A percentile compares a stretch with the other conserved stretches of the same genome.
phyloP scores from a whole-genome alignment of 2,888 invertebrate genomes.

The Drosophila heteroneura region DNA sequence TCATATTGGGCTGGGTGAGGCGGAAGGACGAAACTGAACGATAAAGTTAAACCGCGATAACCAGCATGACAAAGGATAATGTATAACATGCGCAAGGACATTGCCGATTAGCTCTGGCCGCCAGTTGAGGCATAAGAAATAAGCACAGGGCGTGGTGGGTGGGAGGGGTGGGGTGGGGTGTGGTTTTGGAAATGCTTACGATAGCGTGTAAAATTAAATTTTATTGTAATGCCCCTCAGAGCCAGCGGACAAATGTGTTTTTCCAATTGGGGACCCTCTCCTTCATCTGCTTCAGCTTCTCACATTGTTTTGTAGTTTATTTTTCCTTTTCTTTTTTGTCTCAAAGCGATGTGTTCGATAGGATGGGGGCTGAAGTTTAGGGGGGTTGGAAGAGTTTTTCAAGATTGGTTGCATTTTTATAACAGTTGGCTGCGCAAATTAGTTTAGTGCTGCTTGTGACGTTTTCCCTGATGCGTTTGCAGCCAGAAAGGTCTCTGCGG shows the following conservation, averaged over 20 bases:
- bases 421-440: conserved; percentile 70
- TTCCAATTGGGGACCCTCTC: conserved; percentile 35
- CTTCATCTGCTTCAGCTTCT: conserved; percentile 5
- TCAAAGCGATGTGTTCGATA: conserved; percentile 33
- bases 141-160: conserved; percentile 1
- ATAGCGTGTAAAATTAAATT: conserved; percentile 77
- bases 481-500: conserved; percentile 46
- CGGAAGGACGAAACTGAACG: conserved; percentile 60
- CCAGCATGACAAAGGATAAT: conserved; percentile 80
- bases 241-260: conserved; percentile 50
- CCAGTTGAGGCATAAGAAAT: conserved; percentile 51
- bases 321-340: conserved; percentile 11
- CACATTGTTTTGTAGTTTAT: conserved; percentile 43
- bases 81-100: conserved; percentile 63
- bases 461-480: conserved; percentile 2
- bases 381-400: conserved; percentile 16
- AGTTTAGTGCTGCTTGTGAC: conserved; percentile 43
- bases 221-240: conserved; percentile 69
- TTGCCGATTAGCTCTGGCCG: conserved; percentile 61
- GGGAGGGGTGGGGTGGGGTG: neutral
- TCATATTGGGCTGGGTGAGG: conserved; percentile 35
- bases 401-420: conserved; percentile 54
- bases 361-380: neutral
- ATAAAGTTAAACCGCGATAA: conserved; percentile 81
- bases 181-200: conserved; percentile 59